Evolutionary conservation across 1,140 invertebrate species (phyloP), one percentile per base, ranked within the genome.

Genomic region (Apis cerana): DNA sequence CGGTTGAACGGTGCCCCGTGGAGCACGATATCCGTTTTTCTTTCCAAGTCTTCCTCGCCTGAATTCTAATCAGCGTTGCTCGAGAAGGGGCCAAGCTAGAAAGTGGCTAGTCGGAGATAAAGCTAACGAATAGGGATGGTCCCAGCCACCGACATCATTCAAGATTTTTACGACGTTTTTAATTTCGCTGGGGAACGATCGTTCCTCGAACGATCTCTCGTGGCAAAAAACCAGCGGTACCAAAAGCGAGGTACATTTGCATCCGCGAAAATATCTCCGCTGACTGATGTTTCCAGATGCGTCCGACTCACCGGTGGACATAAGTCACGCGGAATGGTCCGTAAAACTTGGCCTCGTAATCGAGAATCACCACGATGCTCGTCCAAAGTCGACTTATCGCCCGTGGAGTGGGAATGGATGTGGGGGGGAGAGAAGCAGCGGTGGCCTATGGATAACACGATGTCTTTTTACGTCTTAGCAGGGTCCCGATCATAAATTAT

Each of bases 381-480:
- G 0, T 23, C 1, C 52, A 4, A 13, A 15, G 13, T 23, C 1
- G 3, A 23, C 21, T 78, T 78, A 78, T 82, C 75, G 67, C 67
- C 19, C 58, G 15, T 17, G 52, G 11, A 13, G 52, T 12, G 13
- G 15, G 21, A 56, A 33, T 7, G 17, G 8, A 8, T 10, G n/a
- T 27, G 61, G n/a, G 33, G 61, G n/a, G 33, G 59, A 27, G 9
- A 71, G 61, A n/a, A 33, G 33, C 33, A 33, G 33, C 82, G 50
- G 54, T 61, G 33, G 62, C 72, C 33, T 43, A 43, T 43, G 79
- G 75, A 76, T 88, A 88, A 88, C 77, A 79, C 87, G 77, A 75
- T 83, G 80, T 83, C 85, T 87, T 88, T 89, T 89, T 87, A 82
- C 80, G 87, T 86, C 75, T 87, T 84, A 74, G 68, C 74, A 0